A percentile compares a stretch with the other conserved stretches of the same genome.
These are phyloP conservation scores for Ophonus ardosiacus DNA, from an alignment of 2,888 invertebrate species.

Conservation along the genomic window DNA sequence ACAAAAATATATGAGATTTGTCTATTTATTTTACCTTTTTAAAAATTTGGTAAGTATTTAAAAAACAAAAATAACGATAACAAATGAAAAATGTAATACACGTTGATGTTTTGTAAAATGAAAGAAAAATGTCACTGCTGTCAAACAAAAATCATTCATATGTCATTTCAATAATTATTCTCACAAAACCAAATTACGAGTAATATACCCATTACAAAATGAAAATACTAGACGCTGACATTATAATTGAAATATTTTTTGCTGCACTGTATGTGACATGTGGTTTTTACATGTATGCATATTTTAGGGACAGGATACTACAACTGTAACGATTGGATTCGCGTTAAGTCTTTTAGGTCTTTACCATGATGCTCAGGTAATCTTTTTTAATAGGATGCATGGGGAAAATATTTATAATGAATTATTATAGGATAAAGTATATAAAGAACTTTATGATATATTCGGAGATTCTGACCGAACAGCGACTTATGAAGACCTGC, in stretches of 20 bases:
- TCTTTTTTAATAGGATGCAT: not conserved
- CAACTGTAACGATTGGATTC: slow-evolving; percentile 68
- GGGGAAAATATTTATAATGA: no score
- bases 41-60: no score
- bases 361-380: slow-evolving; percentile 67
- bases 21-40: not conserved
- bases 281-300: not conserved
- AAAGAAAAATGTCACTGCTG: no score
- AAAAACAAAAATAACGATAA: no score
- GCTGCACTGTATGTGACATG: not conserved
- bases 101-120: no score
- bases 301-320: slow-evolving; percentile 70
- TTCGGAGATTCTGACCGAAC: slow-evolving; percentile 66
- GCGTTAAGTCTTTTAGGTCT: slow-evolving; percentile 68
- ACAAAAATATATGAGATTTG: not conserved
- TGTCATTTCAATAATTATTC: no score
- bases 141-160: no score
- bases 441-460: slow-evolving; percentile 65
- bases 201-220: no score
- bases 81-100: no score
- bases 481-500: slow-evolving; percentile 68
- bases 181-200: no score
- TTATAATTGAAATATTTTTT: not conserved
- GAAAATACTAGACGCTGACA: no score
- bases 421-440: slow-evolving; percentile 65